Evolutionary conservation across 2,888 invertebrate genomes (phyloP).

Genomic region (Dione vanillae): DNA sequence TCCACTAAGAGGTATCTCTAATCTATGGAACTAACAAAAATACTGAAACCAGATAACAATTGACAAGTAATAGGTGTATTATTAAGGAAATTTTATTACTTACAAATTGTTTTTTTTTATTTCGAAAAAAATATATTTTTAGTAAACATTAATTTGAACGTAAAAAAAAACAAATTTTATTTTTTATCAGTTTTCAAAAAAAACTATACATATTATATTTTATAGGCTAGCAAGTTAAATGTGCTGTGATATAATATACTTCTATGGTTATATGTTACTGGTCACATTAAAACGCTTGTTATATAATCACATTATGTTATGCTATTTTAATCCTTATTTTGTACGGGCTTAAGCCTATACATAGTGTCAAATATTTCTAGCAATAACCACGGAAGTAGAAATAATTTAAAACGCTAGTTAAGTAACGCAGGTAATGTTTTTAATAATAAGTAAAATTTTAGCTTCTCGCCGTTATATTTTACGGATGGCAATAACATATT

Average conservation of each 20-base stretch:
- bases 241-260: constrained; percentile 5
- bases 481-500: background rate
- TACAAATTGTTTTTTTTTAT: too few relatives aligned
- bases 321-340: constrained; percentile 13
- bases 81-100: too few relatives aligned
- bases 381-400: background rate
- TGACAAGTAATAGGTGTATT: too few relatives aligned
- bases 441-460: background rate
- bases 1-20: background rate
- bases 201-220: background rate
- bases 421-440: background rate
- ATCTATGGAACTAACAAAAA: background rate
- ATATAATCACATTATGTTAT: background rate
- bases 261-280: constrained; percentile 12
- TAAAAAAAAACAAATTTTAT: too few relatives aligned
- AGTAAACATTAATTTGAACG: too few relatives aligned
- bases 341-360: background rate
- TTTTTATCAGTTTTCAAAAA: too few relatives aligned
- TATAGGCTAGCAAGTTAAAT: background rate
- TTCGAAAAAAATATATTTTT: too few relatives aligned
- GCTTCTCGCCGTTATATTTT: background rate
- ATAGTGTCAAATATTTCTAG: background rate
- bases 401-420: background rate
- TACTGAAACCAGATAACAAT: too few relatives aligned
- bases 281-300: background rate